Evolutionary conservation across 2,113 vertebrate species (phyloP).

Genomic region (Cephalopholis sonnerati): DNA sequence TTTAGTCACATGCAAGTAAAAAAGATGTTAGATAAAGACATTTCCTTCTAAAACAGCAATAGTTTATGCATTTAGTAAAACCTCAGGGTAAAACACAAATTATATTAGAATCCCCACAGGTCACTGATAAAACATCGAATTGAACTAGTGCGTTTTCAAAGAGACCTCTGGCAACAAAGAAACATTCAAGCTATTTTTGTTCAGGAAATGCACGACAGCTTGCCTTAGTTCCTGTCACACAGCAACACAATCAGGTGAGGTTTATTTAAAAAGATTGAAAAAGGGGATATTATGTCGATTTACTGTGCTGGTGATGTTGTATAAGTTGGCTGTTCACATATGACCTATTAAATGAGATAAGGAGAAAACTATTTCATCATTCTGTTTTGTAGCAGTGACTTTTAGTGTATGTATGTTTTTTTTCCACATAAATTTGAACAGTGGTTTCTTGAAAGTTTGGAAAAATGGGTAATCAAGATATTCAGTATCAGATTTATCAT

Average conservation of each 20-base stretch:
- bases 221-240: background rate
- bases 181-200: slow-evolving; percentile 30
- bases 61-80: slow-evolving; percentile 28
- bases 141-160: slow-evolving; percentile 22
- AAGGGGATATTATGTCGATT: background rate
- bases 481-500: too few relatives aligned
- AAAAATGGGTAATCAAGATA: too few relatives aligned
- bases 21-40: slow-evolving; percentile 13
- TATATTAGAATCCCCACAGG: slow-evolving; percentile 18
- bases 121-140: slow-evolving; percentile 40
- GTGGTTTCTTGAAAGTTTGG: too few relatives aligned
- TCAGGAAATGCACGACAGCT: slow-evolving; percentile 24
- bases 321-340: background rate
- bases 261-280: background rate
- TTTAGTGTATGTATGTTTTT: background rate
- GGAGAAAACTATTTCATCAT: background rate
- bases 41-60: slow-evolving; percentile 21
- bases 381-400: background rate
- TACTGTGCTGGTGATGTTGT: background rate
- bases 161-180: slow-evolving; percentile 21
- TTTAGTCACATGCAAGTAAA: slow-evolving; percentile 12
- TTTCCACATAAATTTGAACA: background rate
- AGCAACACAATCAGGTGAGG: background rate
- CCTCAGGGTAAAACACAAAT: slow-evolving; percentile 36
- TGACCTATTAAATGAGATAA: background rate